Conservation (phyloP, 2,113 vertebrate species). For the Perca flavescens region DNA sequence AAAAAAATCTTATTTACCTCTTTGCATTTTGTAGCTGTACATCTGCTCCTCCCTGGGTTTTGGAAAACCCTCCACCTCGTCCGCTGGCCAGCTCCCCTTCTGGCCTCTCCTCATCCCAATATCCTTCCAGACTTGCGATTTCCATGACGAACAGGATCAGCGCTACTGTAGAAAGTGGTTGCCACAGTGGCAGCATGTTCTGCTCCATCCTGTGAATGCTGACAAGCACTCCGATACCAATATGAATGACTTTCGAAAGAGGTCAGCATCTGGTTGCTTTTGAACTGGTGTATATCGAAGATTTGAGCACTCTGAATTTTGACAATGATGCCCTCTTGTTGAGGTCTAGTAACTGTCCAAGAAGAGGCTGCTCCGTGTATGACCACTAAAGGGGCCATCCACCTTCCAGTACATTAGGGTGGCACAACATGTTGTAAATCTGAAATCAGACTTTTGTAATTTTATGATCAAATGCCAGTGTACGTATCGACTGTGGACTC, state of each 20-base stretch:
- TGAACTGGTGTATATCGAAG: neutral
- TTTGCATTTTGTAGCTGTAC: slow-evolving; percentile 51
- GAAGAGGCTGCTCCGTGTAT: neutral
- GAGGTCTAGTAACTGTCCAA: neutral
- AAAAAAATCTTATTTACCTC: neutral
- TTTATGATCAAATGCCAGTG: slow-evolving; percentile 3
- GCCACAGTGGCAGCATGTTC: slow-evolving; percentile 89
- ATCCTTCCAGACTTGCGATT: slow-evolving; percentile 81
- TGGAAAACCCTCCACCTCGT: slow-evolving; percentile 88
- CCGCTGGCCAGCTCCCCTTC: slow-evolving; percentile 82
- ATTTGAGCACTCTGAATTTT: neutral
- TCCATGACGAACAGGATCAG: slow-evolving; percentile 88
- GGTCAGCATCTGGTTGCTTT: slow-evolving; percentile 7
- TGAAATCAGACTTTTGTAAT: slow-evolving; percentile 28
- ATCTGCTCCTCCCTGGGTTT: slow-evolving; percentile 74
- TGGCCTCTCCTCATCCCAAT: slow-evolving; percentile 71
- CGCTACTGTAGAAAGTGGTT: slow-evolving; percentile 88
- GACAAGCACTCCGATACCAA: slow-evolving; percentile 5
- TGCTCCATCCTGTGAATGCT: slow-evolving; percentile 87
- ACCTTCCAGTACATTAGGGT: neutral
- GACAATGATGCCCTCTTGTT: neutral
- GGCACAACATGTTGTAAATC: slow-evolving; percentile 34
- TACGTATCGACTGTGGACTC: neutral
- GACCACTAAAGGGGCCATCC: slow-evolving; percentile 37
- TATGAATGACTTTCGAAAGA: neutral